Base-by-base conservation (phyloP, 2,888 invertebrate species). In the Sminthurinus aureus region DNA sequence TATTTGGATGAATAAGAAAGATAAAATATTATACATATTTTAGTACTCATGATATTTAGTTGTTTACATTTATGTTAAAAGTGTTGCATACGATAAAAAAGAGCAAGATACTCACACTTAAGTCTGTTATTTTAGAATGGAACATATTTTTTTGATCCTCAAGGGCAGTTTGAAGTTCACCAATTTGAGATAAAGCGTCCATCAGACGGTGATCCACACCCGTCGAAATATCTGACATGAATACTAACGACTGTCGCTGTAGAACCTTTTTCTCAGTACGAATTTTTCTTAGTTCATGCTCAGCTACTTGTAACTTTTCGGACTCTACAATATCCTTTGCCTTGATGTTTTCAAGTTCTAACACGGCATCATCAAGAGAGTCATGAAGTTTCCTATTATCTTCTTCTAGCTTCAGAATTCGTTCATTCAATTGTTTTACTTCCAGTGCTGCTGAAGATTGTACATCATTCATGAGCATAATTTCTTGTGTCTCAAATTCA, bases 401-500 rank as follows among this genome's bases (percentile, higher is more conserved):
- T 13, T 80, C 81, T 51, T 88, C 86, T 22, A 85, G 69, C 67
- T 84, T 78, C 20, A 78, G 76, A 6, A 87, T 78, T 73, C 84
- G 83, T 26, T 86, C 85, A 74, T 80, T 83, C 13, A 88, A 80
- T 73, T 82, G 78, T 26, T 84, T 80, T 73, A 83, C 83, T 50
- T 87, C 87, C 26, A 69, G 64, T 69, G 84, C 85, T 51, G 85
- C 73, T 12, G 88, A 85, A 24, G 82, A 83, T 18, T 85, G 84
- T 4, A 84, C 82, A 76, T 87, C 87, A 67, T 86, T 87, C 84
- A 87, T 86, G 9, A 87, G 81, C 76, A 87, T 84, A 2, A 87
- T 85, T 74, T 88, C 88, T 81, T 88, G 87, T 18, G 86, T 86
- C 85, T 88, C 88, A 71, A 88, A 88, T 79, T 88, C 88, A 18